A percentile compares a stretch with the other conserved stretches of the same genome.
These are phyloP conservation scores for Chydorus sphaericus DNA, from an alignment of 2,888 invertebrate species.

Conservation along the genomic window DNA sequence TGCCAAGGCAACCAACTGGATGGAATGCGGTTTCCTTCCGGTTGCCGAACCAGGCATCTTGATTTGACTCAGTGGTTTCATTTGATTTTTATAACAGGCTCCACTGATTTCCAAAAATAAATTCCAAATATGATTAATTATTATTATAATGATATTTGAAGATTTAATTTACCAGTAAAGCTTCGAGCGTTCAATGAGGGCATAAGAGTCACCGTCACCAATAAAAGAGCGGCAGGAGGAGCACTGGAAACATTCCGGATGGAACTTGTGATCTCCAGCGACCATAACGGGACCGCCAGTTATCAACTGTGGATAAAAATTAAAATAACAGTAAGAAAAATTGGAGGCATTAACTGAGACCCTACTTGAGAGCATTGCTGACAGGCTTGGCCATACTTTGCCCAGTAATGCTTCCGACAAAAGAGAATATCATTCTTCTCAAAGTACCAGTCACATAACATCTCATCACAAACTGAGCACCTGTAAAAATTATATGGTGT, in stretches of 20 bases:
- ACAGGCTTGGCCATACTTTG: slow-evolving; percentile 73
- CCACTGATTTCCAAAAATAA: slow-evolving; percentile 37
- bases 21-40: slow-evolving; percentile 51
- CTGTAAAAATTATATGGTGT: slow-evolving; percentile 33
- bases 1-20: slow-evolving; percentile 68
- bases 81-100: slow-evolving; percentile 55
- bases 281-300: slow-evolving; percentile 80
- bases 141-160: neutral
- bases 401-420: slow-evolving; percentile 78
- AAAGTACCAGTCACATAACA: slow-evolving; percentile 79
- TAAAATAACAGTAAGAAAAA: neutral
- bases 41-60: slow-evolving; percentile 21
- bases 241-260: slow-evolving; percentile 90
- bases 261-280: slow-evolving; percentile 87
- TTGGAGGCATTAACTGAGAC: neutral
- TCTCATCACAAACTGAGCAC: slow-evolving; percentile 77
- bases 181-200: slow-evolving; percentile 74
- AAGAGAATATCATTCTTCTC: slow-evolving; percentile 79
- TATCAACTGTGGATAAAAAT: slow-evolving; percentile 36
- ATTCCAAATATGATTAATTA: neutral
- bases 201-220: slow-evolving; percentile 84
- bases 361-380: slow-evolving; percentile 68
- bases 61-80: slow-evolving; percentile 38
- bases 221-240: slow-evolving; percentile 63
- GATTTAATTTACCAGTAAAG: slow-evolving; percentile 54